phyloP scores from a whole-genome alignment of 2,797 vertebrate species.

The Ispidina picta region DNA sequence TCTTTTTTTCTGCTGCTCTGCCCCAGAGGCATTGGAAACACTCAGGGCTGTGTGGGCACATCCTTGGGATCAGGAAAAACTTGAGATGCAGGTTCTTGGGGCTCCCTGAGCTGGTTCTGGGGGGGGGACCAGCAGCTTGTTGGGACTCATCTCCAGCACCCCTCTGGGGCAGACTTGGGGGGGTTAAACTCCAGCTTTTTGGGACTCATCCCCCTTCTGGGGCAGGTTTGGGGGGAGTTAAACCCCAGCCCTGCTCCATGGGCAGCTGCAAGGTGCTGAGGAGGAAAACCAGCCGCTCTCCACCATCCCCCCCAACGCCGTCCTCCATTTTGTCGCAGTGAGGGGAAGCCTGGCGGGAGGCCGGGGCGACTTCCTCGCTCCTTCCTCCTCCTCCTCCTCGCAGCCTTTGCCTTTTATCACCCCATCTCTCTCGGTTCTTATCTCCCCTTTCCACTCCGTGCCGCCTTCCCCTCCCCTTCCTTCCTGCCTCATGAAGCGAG shows the following conservation, averaged over 20 bases:
- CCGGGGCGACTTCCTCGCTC: not conserved
- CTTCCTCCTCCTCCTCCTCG: not conserved
- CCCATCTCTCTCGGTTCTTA: not conserved
- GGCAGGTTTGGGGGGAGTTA: no score
- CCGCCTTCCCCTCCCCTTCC: no score
- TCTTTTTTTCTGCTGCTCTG: not conserved
- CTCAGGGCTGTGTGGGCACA: not conserved
- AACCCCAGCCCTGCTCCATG: not conserved
- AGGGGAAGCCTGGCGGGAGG: not conserved
- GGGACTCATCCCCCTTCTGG: not conserved
- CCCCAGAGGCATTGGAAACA: no score
- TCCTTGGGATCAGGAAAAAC: not conserved
- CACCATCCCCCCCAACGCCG: not conserved
- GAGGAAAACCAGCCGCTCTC: not conserved
- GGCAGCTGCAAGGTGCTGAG: fast-evolving
- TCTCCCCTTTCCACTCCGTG: not conserved
- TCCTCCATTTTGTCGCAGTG: constrained; percentile 44
- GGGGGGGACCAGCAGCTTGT: not conserved
- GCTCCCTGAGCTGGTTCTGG: not conserved
- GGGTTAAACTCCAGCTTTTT: not conserved
- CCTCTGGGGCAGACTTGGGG: no score
- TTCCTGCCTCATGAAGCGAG: no score
- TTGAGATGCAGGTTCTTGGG: not conserved
- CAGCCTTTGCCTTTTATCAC: not conserved
- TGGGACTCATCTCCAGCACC: not conserved